Conservation (phyloP, 2,797 vertebrate genomes). For the Anomalospiza imberbis region DNA sequence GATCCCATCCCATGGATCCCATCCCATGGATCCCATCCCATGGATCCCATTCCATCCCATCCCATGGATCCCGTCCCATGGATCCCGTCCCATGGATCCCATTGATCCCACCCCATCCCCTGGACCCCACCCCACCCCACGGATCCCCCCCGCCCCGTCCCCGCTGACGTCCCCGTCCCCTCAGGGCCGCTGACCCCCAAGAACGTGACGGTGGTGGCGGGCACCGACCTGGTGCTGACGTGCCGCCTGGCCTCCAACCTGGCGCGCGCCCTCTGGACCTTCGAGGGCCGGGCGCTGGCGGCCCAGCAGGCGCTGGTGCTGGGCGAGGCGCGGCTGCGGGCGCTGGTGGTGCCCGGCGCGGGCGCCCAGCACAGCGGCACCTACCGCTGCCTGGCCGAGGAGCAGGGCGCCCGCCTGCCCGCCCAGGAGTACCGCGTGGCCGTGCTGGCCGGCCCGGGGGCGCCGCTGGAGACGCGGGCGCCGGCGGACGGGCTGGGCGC, state of each 20-base stretch:
- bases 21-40: no score
- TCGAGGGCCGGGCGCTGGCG: slow-evolving; percentile 83
- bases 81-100: no score
- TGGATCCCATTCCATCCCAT: no score
- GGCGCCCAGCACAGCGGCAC: slow-evolving; percentile 80
- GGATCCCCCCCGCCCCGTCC: no score
- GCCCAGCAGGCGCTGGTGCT: slow-evolving; percentile 74
- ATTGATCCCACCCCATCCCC: background rate
- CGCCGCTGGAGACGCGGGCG: slow-evolving; percentile 86
- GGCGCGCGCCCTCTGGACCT: slow-evolving; percentile 85
- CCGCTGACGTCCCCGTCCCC: background rate
- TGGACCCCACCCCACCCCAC: no score
- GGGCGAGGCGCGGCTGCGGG: slow-evolving; percentile 82
- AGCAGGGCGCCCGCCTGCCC: slow-evolving; percentile 84
- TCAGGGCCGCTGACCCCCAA: background rate
- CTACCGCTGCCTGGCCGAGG: slow-evolving; percentile 89
- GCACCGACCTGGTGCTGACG: background rate
- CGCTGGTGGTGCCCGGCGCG: slow-evolving; percentile 72
- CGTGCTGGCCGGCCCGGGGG: slow-evolving; percentile 80
- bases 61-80: no score
- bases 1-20: background rate
- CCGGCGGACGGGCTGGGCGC: slow-evolving; percentile 87
- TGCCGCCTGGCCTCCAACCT: slow-evolving; percentile 80
- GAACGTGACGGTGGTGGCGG: background rate
- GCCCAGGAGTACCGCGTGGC: slow-evolving; percentile 85